Conservation (phyloP, 2,888 invertebrate species). For the Cheilosia vulpina region DNA sequence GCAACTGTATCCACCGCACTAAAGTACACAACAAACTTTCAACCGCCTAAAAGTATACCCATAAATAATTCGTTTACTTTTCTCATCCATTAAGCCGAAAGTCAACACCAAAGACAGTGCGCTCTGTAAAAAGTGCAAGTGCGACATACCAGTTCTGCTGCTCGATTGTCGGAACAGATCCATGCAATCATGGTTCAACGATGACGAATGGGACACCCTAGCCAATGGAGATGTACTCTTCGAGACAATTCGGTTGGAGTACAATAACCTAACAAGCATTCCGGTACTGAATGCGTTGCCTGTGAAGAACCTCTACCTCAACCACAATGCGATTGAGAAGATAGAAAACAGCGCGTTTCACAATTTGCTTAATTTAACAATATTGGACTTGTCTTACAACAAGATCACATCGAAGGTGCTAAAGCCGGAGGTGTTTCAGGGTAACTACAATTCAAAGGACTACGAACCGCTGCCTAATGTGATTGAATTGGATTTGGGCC, state of each 20-base stretch:
- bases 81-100: conserved; percentile 73
- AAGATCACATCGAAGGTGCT: conserved; percentile 86
- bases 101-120: conserved; percentile 76
- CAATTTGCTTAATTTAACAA: conserved; percentile 86
- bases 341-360: conserved; percentile 87
- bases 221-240: conserved; percentile 79
- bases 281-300: conserved; percentile 84
- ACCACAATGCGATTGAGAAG: conserved; percentile 86
- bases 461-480: conserved; percentile 79
- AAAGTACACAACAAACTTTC: not conserved
- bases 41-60: conserved; percentile 51
- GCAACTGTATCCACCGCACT: not conserved
- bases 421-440: conserved; percentile 88
- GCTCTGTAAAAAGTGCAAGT: conserved; percentile 85
- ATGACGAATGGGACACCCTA: conserved; percentile 85
- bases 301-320: conserved; percentile 85
- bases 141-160: conserved; percentile 82
- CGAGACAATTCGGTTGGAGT: conserved; percentile 79
- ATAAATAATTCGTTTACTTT: not conserved
- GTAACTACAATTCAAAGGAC: conserved; percentile 77
- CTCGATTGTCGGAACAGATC: conserved; percentile 85
- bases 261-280: conserved; percentile 79
- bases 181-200: conserved; percentile 84
- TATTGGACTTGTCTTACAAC: conserved; percentile 89
- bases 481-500: conserved; percentile 85